Percentiles rank a stretch among this genome's conserved stretches.
Evolutionary conservation across 2,797 vertebrate species (phyloP).

Genomic region (Syndactyla subalaris): DNA sequence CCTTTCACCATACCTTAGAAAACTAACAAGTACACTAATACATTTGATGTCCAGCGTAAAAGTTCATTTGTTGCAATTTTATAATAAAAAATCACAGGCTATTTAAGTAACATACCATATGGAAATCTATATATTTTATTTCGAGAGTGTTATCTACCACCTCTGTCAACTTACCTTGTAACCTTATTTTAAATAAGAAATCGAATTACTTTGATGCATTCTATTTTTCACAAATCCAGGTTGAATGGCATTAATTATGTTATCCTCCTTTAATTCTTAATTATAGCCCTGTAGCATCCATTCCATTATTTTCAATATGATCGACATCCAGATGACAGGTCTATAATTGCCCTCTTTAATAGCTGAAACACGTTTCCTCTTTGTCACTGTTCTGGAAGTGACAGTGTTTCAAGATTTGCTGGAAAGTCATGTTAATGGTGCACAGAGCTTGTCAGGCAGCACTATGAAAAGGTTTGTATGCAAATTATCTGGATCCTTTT

Average conservation of each 20-base stretch:
- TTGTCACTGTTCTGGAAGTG: neutral
- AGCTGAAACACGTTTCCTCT: neutral
- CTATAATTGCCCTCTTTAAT: constrained; percentile 30
- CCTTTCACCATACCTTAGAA: neutral
- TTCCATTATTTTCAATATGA: constrained; percentile 1
- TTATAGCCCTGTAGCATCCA: neutral
- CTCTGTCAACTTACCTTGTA: neutral
- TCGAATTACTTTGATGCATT: neutral
- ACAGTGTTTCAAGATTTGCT: neutral
- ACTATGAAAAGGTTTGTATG: neutral
- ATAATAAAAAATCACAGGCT: neutral
- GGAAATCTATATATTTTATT: neutral
- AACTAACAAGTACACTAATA: neutral
- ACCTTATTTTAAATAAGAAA: neutral
- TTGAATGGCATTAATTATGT: constrained; percentile 9
- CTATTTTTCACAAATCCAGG: neutral
- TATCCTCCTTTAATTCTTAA: constrained; percentile 20
- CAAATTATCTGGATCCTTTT: neutral
- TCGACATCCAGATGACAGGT: constrained; percentile 14
- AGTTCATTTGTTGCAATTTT: neutral
- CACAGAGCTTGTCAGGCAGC: neutral
- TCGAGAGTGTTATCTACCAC: neutral
- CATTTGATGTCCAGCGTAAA: neutral
- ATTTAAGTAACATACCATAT: neutral
- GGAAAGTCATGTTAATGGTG: neutral